A percentile compares a stretch with the other conserved stretches of the same genome.
Conservation (phyloP, 2,797 vertebrate genomes). For the Cirrhinus molitorella region DNA sequence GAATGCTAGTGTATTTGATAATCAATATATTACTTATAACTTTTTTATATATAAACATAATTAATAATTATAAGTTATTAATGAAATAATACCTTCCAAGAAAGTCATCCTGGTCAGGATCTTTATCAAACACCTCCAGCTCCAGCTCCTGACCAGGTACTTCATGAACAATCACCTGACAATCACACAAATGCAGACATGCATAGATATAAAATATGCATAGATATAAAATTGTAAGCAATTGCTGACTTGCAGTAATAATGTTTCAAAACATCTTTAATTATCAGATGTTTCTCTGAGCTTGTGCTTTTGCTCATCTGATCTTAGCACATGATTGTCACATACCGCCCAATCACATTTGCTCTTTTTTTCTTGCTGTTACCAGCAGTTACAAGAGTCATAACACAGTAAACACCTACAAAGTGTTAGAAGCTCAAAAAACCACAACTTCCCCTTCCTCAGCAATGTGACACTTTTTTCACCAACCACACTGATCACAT, state of each 20-base stretch:
- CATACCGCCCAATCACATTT: constrained; percentile 7
- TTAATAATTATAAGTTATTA: constrained; percentile 24
- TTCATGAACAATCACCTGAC: constrained; percentile 93
- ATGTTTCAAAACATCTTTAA: background rate
- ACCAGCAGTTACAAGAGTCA: constrained; percentile 12
- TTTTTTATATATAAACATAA: background rate
- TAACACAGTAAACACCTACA: constrained; percentile 11
- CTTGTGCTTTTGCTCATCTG: constrained; percentile 43
- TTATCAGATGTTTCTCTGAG: background rate
- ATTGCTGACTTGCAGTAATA: background rate
- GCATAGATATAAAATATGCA: background rate
- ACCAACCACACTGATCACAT: constrained; percentile 13
- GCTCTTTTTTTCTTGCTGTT: background rate
- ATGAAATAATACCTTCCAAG: constrained; percentile 87
- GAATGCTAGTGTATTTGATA: no score
- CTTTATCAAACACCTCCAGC: constrained; percentile 95
- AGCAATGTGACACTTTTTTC: background rate
- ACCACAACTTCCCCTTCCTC: constrained; percentile 22
- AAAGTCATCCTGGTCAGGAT: constrained; percentile 96
- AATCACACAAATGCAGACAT: constrained; percentile 37
- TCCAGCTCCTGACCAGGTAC: constrained; percentile 95
- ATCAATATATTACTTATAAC: no score
- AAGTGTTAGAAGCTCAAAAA: background rate
- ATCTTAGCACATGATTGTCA: constrained; percentile 58
- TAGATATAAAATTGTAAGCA: background rate